A percentile compares a stretch with the other conserved stretches of the same genome.
Conservation (phyloP, 2,797 vertebrate genomes). For the Emys orbicularis region DNA sequence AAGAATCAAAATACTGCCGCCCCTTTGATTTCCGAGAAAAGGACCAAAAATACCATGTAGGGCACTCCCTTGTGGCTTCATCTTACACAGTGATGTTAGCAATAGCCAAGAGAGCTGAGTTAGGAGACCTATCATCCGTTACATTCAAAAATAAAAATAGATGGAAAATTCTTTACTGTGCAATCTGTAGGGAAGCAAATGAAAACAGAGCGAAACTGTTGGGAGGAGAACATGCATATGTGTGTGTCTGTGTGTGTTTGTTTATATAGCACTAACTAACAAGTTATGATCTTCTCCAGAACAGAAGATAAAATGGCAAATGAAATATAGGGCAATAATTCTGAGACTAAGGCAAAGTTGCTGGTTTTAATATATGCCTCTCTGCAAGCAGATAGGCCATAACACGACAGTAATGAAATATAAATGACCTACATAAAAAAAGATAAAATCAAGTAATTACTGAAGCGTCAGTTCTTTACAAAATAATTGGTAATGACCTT, state of each 20-base stretch:
- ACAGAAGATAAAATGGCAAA: constrained; percentile 59
- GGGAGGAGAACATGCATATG: background rate
- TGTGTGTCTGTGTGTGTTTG: background rate
- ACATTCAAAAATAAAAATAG: fast-evolving
- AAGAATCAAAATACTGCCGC: background rate
- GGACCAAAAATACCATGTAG: fast-evolving
- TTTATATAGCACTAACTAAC: constrained; percentile 29
- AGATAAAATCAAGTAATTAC: constrained; percentile 70
- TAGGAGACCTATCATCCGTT: fast-evolving
- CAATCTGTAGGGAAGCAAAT: background rate
- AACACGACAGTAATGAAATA: constrained; percentile 62
- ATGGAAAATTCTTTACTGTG: background rate
- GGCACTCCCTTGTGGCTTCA: fast-evolving
- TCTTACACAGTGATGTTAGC: background rate
- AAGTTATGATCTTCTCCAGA: constrained; percentile 58
- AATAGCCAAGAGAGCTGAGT: background rate
- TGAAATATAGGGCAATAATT: constrained; percentile 60
- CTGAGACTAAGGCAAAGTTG: constrained; percentile 31
- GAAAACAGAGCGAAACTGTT: background rate
- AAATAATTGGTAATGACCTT: constrained; percentile 70
- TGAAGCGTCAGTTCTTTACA: constrained; percentile 43
- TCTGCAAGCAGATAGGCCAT: constrained; percentile 48
- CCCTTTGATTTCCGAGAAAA: background rate
- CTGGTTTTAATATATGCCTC: constrained; percentile 52
- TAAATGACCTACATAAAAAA: constrained; percentile 62